Conservation (phyloP, 2,797 vertebrate genomes). For the Hippocampus kuda region DNA sequence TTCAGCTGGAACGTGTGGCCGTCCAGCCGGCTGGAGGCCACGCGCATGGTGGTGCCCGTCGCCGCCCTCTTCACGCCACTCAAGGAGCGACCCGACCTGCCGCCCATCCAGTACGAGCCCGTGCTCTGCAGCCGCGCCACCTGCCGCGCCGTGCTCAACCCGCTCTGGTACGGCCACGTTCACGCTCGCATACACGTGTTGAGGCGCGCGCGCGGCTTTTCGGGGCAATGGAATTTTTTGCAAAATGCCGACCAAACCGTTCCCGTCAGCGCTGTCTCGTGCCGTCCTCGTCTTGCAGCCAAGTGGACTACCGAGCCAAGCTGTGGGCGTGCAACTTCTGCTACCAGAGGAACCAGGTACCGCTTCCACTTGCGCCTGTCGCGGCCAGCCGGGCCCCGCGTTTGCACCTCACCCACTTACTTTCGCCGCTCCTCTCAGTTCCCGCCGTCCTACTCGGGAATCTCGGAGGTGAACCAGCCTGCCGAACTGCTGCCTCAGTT, state of each 20-base stretch:
- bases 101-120: conserved; percentile 93
- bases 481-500: conserved; percentile 94
- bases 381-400: too few species aligned
- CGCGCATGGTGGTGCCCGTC: conserved; percentile 91
- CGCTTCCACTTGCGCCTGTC: too few species aligned
- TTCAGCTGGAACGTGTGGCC: conserved; percentile 99
- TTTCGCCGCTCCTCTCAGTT: conserved; percentile 64
- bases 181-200: background rate
- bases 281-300: conserved; percentile 60
- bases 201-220: too few species aligned
- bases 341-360: conserved; percentile 93
- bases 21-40: conserved; percentile 90
- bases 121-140: conserved; percentile 91
- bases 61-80: conserved; percentile 83
- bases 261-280: background rate
- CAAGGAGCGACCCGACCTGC: conserved; percentile 85
- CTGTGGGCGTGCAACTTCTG: conserved; percentile 99
- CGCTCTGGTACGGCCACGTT: conserved; percentile 74
- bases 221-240: background rate
- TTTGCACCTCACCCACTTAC: too few species aligned
- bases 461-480: conserved; percentile 94
- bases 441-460: conserved; percentile 91
- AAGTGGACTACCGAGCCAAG: conserved; percentile 97
- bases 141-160: conserved; percentile 91
- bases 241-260: background rate